These are phyloP conservation scores for Macrobrachium rosenbergii DNA, from an alignment of 1,140 invertebrate species.

Conservation along the genomic window DNA sequence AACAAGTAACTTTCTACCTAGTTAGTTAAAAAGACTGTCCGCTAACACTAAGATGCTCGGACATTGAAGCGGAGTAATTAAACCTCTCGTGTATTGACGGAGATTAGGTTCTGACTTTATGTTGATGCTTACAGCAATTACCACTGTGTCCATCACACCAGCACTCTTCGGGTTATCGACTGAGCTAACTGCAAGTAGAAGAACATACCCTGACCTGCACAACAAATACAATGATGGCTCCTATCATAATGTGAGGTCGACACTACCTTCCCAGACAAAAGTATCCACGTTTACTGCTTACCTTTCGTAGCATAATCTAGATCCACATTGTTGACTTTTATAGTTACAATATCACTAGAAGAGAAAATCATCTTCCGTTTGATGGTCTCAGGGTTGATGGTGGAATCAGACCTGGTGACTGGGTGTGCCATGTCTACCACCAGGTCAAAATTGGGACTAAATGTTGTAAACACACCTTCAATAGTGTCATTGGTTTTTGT, in stretches of 20 bases:
- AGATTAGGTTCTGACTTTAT: no score
- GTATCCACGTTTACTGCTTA: conserved; percentile 62
- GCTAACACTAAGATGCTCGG: no score
- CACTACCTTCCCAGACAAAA: not conserved
- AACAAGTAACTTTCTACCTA: no score
- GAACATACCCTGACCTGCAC: no score
- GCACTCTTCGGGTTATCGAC: no score
- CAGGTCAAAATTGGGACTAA: conserved; percentile 61
- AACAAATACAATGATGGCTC: no score
- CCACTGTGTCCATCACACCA: no score
- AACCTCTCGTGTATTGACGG: no score
- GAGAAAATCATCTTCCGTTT: conserved; percentile 84
- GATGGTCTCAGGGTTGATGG: conserved; percentile 53
- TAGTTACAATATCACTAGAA: conserved; percentile 83
- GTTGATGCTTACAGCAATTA: no score
- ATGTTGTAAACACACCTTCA: conserved; percentile 54
- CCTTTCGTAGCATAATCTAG: conserved; percentile 87
- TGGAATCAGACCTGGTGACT: conserved; percentile 23
- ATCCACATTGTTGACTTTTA: conserved; percentile 85
- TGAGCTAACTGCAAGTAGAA: no score
- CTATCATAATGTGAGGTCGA: not conserved
- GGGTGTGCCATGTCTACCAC: conserved; percentile 45
- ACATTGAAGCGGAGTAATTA: no score
- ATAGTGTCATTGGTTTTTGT: conserved; percentile 55
- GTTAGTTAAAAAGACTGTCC: no score